Base-by-base conservation (phyloP, 2,888 invertebrate genomes). In the Rhagium mordax region DNA sequence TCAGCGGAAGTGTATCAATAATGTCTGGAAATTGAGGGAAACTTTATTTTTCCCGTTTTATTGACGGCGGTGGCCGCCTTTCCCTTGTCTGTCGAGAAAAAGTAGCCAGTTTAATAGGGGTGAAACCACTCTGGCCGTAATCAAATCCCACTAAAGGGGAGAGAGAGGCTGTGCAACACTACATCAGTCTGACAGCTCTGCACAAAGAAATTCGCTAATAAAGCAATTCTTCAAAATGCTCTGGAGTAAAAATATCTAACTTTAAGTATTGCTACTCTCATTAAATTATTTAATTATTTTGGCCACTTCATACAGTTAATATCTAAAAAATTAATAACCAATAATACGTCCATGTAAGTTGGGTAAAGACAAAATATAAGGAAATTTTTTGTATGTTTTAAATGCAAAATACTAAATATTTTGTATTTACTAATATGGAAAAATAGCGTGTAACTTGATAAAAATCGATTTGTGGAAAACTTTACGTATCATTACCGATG, bases 41-140 rank as follows among this genome's bases (percentile, higher is more conserved):
- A 84, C 83, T 85, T 85, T 86, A 86, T 86, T 86, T 87, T 84
- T 85, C 81, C 81, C 83, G 81, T 86, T 86, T 86, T 87, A 86
- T 86, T 85, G 87, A 86, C 85, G 82, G 82, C 81, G 81, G 84
- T 82, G 85, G 86, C 89, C 90, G 90, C 90, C 90, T 90, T 90
- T 90, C 89, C 88, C 90, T 88, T 90, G 90, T 90, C 89, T 87
- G 85, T 82, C 84, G 85, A 83, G 83, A 85, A 86, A 87, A 87
- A 85, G 86, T 87, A 85, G 86, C 85, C 85, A 82, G 85, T 86
- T 88, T 87, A 88, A 88, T 88, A 87, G 88, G 88, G 88, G 87
- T 87, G 88, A 88, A 88, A 88, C 88, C 88, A 87, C 87, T 88
- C 86, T 85, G 83, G 86, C 85, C 86, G 87, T 88, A 88, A 88